These are phyloP conservation scores for Leptopilina syphax DNA, from an alignment of 2,888 invertebrate species.

Conservation along the genomic window DNA sequence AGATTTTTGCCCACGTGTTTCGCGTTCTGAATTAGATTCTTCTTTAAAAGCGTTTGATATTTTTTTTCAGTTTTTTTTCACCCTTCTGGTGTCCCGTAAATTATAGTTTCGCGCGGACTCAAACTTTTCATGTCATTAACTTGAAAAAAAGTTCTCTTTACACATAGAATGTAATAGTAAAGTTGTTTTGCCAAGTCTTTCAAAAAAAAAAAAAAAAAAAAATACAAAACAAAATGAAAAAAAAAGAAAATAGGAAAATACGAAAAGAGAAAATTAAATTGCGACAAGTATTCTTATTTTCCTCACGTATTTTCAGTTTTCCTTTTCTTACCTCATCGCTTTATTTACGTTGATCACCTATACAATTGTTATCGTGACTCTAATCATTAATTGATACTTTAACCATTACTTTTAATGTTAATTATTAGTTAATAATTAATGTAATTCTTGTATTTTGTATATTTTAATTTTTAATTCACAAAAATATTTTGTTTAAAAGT, in stretches of 20 bases:
- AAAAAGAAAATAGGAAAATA: slow-evolving; percentile 12
- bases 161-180: not conserved
- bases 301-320: not conserved
- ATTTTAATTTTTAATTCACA: no score
- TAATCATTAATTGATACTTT: no score
- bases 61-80: not conserved
- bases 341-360: not conserved
- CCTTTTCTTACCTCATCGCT: not conserved
- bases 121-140: slow-evolving; percentile 28
- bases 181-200: not conserved
- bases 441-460: no score
- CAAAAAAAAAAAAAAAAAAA: no score
- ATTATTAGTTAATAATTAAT: no score
- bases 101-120: not conserved
- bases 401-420: no score
- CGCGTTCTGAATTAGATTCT: slow-evolving; percentile 9
- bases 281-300: not conserved
- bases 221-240: not conserved
- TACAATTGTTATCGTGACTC: not conserved
- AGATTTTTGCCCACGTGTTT: slow-evolving; percentile 21
- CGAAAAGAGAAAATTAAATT: slow-evolving; percentile 8
- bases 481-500: no score
- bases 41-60: slow-evolving; percentile 10
- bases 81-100: slow-evolving; percentile 5
- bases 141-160: not conserved